Conservation (phyloP, 2,888 invertebrate genomes). For the Lochmaea crataegi region DNA sequence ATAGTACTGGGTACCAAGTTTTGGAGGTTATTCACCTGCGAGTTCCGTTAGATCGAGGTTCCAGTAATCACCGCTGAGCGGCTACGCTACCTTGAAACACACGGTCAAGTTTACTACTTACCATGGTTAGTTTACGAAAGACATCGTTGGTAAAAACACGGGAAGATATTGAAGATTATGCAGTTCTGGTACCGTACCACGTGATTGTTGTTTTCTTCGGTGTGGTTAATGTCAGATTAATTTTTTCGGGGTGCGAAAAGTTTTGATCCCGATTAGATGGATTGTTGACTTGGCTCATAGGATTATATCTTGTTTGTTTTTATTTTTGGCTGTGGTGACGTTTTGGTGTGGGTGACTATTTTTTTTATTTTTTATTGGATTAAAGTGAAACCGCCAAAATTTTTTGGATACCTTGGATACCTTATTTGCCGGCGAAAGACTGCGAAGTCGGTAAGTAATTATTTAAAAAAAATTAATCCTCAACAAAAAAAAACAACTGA, state of each 20-base stretch:
- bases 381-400: slow-evolving; percentile 55
- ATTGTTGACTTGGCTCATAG: slow-evolving; percentile 32
- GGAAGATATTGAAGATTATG: slow-evolving; percentile 38
- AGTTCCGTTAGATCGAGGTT: slow-evolving; percentile 53
- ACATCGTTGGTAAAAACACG: slow-evolving; percentile 52
- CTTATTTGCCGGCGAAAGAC: slow-evolving; percentile 55
- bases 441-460: slow-evolving; percentile 54
- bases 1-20: slow-evolving; percentile 45
- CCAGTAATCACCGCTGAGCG: slow-evolving; percentile 58
- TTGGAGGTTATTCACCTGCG: slow-evolving; percentile 64
- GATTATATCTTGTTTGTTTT: slow-evolving; percentile 21
- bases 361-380: slow-evolving; percentile 44
- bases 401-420: slow-evolving; percentile 61
- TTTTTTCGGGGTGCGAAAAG: slow-evolving; percentile 9
- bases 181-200: slow-evolving; percentile 34
- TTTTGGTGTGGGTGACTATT: slow-evolving; percentile 45
- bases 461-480: not conserved
- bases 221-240: slow-evolving; percentile 24
- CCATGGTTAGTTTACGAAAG: slow-evolving; percentile 63
- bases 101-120: slow-evolving; percentile 65
- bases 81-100: slow-evolving; percentile 60
- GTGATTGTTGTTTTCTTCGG: slow-evolving; percentile 38
- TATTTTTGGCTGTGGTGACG: slow-evolving; percentile 26
- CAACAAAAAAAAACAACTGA: no score
- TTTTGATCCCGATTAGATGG: slow-evolving; percentile 13